Evolutionary conservation across 2,797 vertebrate species (phyloP).

Genomic region (Forpus xanthops): DNA sequence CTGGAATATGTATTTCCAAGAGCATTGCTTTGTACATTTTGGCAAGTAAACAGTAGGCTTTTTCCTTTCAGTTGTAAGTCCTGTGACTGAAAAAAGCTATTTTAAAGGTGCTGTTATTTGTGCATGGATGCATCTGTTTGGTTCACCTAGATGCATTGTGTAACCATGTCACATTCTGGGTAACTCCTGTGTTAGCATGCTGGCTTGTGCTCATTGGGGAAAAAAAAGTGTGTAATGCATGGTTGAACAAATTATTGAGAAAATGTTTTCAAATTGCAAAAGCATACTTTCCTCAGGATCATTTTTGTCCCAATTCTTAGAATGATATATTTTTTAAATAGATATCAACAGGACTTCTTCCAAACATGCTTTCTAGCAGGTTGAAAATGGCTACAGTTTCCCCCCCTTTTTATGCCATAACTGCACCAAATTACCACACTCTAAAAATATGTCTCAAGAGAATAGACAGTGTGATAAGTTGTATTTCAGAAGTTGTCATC

Average conservation of each 20-base stretch:
- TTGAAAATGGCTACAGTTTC: neutral
- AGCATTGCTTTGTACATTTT: neutral
- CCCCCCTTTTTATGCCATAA: neutral
- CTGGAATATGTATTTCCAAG: neutral
- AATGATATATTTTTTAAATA: neutral
- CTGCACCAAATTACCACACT: neutral
- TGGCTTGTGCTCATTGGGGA: neutral
- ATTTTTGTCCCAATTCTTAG: neutral
- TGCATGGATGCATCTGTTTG: neutral
- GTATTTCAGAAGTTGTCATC: neutral
- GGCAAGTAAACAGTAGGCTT: neutral
- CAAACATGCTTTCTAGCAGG: neutral
- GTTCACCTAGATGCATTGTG: accelerated
- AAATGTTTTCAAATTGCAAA: neutral
- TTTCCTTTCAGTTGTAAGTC: neutral
- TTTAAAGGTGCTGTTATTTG: neutral
- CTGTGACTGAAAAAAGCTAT: neutral
- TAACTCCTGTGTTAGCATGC: neutral
- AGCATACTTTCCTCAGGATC: neutral
- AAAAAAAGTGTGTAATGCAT: neutral
- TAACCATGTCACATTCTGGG: neutral
- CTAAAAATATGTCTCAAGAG: neutral
- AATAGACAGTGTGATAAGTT: neutral
- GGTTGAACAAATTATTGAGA: neutral
- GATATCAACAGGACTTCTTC: neutral